Conservation (phyloP, 2,797 vertebrate species). For the Lithobates sylvaticus region DNA sequence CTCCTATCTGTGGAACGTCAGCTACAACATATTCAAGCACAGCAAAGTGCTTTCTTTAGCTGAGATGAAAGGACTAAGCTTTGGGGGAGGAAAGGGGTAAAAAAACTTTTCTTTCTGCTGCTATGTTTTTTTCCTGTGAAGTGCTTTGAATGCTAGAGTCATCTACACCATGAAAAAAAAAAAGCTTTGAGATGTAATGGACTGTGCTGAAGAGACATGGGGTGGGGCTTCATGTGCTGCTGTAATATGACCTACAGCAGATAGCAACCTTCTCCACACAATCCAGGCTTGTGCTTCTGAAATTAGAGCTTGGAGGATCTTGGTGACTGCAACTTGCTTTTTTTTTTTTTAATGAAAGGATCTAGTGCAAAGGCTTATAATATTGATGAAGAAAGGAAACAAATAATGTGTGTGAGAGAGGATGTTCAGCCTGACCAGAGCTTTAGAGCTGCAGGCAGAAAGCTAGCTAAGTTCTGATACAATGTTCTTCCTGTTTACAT, state of each 20-base stretch:
- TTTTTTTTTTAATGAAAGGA: constrained; percentile 65
- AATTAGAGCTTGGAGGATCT: constrained; percentile 77
- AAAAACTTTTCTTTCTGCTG: constrained; percentile 74
- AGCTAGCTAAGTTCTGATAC: background rate
- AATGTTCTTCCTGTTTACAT: background rate
- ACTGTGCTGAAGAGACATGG: constrained; percentile 88
- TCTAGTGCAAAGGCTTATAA: constrained; percentile 69
- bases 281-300: constrained; percentile 77
- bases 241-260: constrained; percentile 96
- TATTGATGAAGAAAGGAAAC: constrained; percentile 64
- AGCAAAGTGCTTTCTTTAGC: constrained; percentile 84
- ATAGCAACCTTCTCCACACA: constrained; percentile 88
- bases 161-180: constrained; percentile 84
- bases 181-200: constrained; percentile 89
- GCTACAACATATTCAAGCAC: constrained; percentile 75
- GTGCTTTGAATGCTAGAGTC: constrained; percentile 83
- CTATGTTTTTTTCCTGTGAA: constrained; percentile 72
- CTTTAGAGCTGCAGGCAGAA: constrained; percentile 65
- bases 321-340: constrained; percentile 72
- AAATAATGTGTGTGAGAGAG: constrained; percentile 61
- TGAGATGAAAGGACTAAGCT: constrained; percentile 81
- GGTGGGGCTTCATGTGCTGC: constrained; percentile 88
- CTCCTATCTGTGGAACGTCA: constrained; percentile 34
- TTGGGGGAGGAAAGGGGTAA: constrained; percentile 74
- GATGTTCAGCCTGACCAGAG: constrained; percentile 68